phyloP scores from a whole-genome alignment of 2,113 vertebrate genomes.

The human (Homo sapiens) region GRCh38 chr6:169088001-169088500 shows the following conservation, averaged over 20 bases:
- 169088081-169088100: not conserved
- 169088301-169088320: not conserved
- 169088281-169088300: not conserved
- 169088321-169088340: not conserved
- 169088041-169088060: not conserved
- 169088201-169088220: not conserved
- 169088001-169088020: not conserved
- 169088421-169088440: too few species aligned
- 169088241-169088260: not conserved
- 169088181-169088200: not conserved
- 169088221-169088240: not conserved
- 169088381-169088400: not conserved
- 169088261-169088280: not conserved
- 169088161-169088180: not conserved
- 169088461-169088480: fast-evolving
- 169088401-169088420: not conserved
- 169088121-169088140: not conserved
- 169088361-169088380: not conserved
- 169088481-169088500: fast-evolving
- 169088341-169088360: not conserved
- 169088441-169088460: not conserved
- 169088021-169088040: not conserved
- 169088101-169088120: not conserved
- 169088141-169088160: not conserved
- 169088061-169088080: not conserved